These are phyloP conservation scores for Distichodus sexfasciatus DNA, from an alignment of 2,797 vertebrate genomes.

Conservation along the genomic window DNA sequence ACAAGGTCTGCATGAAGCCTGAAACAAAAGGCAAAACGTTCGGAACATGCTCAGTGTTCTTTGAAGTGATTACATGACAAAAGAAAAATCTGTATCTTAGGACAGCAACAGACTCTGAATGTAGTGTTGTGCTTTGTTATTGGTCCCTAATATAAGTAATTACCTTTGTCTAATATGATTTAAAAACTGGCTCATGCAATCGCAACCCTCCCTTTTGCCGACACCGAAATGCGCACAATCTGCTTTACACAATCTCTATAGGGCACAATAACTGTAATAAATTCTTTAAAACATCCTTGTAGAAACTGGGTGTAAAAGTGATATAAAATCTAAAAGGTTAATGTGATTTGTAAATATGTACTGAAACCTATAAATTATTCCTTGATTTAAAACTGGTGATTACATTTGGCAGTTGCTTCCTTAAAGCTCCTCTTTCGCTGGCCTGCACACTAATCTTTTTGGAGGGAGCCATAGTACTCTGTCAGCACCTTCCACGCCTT, in stretches of 20 bases:
- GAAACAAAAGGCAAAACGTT: no score
- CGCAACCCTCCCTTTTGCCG: no score
- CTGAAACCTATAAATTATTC: constrained; percentile 8
- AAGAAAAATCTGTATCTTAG: no score
- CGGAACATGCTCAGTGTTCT: no score
- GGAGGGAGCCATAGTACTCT: constrained; percentile 86
- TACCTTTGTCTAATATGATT: no score
- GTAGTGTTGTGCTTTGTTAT: no score
- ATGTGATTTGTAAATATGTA: background rate
- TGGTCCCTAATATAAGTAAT: no score
- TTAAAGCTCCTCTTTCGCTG: background rate
- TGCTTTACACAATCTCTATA: background rate
- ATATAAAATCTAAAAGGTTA: background rate
- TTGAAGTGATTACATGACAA: no score
- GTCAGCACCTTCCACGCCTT: constrained; percentile 94
- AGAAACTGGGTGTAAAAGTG: background rate
- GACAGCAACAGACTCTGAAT: no score
- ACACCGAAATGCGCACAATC: background rate
- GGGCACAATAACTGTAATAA: background rate
- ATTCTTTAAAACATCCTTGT: background rate
- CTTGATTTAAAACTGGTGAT: background rate
- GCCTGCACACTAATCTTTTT: constrained; percentile 79
- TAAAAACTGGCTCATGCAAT: no score
- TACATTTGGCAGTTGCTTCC: background rate
- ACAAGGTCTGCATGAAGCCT: no score